Evolutionary conservation across 2,888 invertebrate species (phyloP).

Genomic region (Heteropelma amictum): DNA sequence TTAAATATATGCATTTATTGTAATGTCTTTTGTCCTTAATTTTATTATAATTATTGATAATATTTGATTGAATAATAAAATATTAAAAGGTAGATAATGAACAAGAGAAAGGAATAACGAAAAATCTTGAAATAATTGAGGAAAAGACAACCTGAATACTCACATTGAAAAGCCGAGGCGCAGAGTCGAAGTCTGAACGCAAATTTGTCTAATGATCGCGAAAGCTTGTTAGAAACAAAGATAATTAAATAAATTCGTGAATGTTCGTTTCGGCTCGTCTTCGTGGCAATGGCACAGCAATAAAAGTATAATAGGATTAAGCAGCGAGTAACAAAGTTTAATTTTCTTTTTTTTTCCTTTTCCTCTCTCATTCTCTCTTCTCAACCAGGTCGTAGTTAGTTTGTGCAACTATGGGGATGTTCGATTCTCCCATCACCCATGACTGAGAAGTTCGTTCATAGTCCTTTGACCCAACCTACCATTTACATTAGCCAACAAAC

Average conservation of each 20-base stretch:
- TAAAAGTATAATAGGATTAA: constrained; percentile 46
- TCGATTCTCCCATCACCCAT: not conserved
- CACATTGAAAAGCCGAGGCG: not conserved
- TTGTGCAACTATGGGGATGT: not conserved
- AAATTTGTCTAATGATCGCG: constrained; percentile 43
- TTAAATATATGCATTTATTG: too few species aligned
- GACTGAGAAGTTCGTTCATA: not conserved
- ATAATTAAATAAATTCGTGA: constrained; percentile 18
- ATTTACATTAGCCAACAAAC: constrained; percentile 10
- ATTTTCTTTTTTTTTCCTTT: constrained; percentile 2
- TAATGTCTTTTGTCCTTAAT: too few species aligned
- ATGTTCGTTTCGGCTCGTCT: constrained; percentile 1
- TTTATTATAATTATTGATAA: too few species aligned
- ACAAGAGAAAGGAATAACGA: too few species aligned
- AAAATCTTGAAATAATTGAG: too few species aligned
- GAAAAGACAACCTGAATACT: not conserved
- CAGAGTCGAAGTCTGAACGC: not conserved
- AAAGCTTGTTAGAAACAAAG: constrained; percentile 15
- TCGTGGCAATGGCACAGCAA: constrained; percentile 16
- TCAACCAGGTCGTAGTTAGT: constrained; percentile 12
- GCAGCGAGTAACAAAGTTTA: constrained; percentile 39
- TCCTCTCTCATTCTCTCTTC: not conserved
- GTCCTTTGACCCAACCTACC: not conserved
- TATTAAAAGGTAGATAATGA: too few species aligned
- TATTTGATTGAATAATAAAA: too few species aligned